These are phyloP conservation scores for Mesembrinibis cayennensis DNA, from an alignment of 2,113 vertebrate species.

Conservation along the genomic window DNA sequence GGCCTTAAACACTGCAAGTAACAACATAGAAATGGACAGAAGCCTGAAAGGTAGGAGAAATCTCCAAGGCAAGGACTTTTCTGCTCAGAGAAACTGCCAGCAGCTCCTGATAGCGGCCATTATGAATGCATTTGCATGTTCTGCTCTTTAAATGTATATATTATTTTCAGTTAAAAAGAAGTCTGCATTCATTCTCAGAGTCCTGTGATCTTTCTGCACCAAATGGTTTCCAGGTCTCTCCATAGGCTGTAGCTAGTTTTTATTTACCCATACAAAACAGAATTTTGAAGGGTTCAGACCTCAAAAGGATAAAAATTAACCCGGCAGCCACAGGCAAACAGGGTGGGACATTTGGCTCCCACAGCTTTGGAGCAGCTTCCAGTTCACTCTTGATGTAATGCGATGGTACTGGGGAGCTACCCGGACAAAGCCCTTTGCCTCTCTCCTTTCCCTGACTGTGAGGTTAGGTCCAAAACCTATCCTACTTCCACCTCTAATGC, in stretches of 20 bases:
- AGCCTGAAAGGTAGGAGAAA: not conserved
- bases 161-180: conserved; percentile 15
- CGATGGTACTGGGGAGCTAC: not conserved
- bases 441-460: not conserved
- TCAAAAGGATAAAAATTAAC: conserved; percentile 20
- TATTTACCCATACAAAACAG: not conserved
- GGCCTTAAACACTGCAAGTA: conserved; percentile 21
- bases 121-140: not conserved
- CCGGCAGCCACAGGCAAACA: not conserved
- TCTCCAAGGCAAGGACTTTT: not conserved
- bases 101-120: not conserved
- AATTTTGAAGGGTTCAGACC: not conserved
- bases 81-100: conserved; percentile 18
- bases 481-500: not conserved
- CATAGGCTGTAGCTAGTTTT: not conserved
- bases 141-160: not conserved
- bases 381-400: not conserved
- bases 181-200: not conserved
- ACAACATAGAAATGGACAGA: not conserved
- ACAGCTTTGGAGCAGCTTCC: not conserved
- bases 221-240: not conserved
- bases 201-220: not conserved
- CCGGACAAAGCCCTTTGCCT: not conserved
- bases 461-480: not conserved
- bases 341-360: not conserved